Base-by-base conservation (phyloP, 2,888 invertebrate species). In the Chorisops tibialis region DNA sequence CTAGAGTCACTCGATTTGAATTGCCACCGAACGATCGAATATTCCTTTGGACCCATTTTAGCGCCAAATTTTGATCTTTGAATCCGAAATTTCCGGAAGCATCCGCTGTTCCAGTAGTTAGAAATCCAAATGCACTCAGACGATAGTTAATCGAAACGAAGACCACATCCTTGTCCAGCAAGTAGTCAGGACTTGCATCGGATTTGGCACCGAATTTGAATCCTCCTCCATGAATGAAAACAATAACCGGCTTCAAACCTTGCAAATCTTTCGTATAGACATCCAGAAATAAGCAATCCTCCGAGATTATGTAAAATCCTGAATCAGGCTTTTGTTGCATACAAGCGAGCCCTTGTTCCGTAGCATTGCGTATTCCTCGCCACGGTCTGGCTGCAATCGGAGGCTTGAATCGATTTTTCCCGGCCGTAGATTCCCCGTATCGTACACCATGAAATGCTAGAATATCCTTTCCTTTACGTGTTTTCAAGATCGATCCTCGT, bases 61-160 rank as follows among this genome's bases (percentile, higher is more conserved):
- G 71, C 0, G 82, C 86, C 21, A 79, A 74, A 0, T 87, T 84
- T 74, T 88, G 87, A 71, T 88, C 88, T 69, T 87, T 84, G 63
- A 85, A 76, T 0, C 85, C 88, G 63, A 82, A 81, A 72, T 88
- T 88, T 4, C 87, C 87, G 0, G 85, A 83, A 0, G 84, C 83
- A 38, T 81, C 75, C 45, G 81, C 75, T 58, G 84, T 85, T 0
- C 83, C 85, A 0, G 85, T 85, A 65, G 82, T 83, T 12, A 85
- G 69, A 69, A 83, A 85, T 4, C 85, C 85, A 39, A 76, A 61
- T 1, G 75, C 68, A 2, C 74, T 75, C 21, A 76, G 58, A 2
- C 77, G 73, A 64, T 76, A 76, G 49, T 75, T 75, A 2, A 77
- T 67, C 2, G 74, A 67, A 4, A 77, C 76, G 16, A 75, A 49